Evolutionary conservation across 2,113 vertebrate genomes (phyloP), one percentile per base, ranked within the genome.

Genomic region (rat (Rattus norvegicus)): DNA sequence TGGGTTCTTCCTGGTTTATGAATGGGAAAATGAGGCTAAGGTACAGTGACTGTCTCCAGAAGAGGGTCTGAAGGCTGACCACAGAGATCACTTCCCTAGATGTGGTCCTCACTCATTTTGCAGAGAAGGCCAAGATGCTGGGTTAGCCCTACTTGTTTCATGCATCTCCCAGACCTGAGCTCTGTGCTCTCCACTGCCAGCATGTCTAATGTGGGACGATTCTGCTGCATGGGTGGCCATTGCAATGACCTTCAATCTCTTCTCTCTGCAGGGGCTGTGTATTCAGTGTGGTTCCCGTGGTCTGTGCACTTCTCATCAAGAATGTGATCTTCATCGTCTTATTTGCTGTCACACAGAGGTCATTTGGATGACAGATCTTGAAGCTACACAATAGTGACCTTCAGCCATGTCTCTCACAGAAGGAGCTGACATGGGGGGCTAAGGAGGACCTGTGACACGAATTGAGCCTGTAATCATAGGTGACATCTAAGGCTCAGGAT

Each of bases 301-400:
- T 17, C 22, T 96, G 95, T n/a, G 96, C 93, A 67, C 22, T 98
- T 30, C 33, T 98, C 83, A 85, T 43, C 54, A 98, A 98, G 88
- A 96, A 69, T 52, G 69, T 98, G 52, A 75, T 98, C 88, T 97
- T 97, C 95, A 84, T 11, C 0, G 8, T 65, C 65, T 67, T 98
- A 75, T 75, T 96, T 30, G 70, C 11, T 26, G 47, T 97, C 88
- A 96, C 90, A 0, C 69, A 67, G 69, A 93, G 28, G 59, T 97
- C 94, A 76, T 88, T 87, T 56, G 12, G 76, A n/a, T 13, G 9
- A 30, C 88, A 97, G 90, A 47, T 0, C 47, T 16, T 2, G 56
- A 80, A 75, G 13, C 36, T 56, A 65, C 70, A 70, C 0, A 8
- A 59, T 14, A 54, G 36, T 52, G 30, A 65, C 56, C 28, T 88